Evolutionary conservation across 2,888 invertebrate species (phyloP).

Genomic region (Sclerodermus sp.): DNA sequence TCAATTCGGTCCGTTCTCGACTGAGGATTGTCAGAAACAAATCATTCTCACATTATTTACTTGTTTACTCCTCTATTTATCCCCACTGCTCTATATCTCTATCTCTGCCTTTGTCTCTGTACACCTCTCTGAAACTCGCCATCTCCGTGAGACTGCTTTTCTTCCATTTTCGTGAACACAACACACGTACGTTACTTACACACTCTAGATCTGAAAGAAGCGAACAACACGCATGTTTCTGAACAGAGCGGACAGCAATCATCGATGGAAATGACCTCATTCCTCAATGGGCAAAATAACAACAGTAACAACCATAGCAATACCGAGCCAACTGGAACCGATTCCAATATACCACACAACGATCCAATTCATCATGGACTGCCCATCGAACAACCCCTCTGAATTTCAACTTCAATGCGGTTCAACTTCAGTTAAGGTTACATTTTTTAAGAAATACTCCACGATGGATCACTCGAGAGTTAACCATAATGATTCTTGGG

Average conservation of each 20-base stretch:
- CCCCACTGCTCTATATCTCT: constrained; percentile 20
- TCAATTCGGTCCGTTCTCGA: no score
- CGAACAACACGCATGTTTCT: constrained; percentile 58
- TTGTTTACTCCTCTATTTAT: not conserved
- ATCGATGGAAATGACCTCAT: constrained; percentile 57
- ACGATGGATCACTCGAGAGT: no score
- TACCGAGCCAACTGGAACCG: constrained; percentile 39
- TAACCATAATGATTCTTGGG: no score
- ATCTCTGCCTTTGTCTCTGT: constrained; percentile 23
- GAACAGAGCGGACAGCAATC: constrained; percentile 56
- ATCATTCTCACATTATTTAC: no score
- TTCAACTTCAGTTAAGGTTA: no score
- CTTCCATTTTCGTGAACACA: constrained; percentile 36
- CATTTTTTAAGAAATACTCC: no score
- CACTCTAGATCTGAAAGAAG: constrained; percentile 57
- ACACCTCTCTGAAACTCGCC: no score
- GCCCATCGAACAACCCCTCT: constrained; percentile 42
- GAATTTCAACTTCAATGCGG: no score
- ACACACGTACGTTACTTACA: constrained; percentile 54
- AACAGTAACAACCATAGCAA: constrained; percentile 49
- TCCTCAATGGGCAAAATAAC: constrained; percentile 57
- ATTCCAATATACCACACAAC: constrained; percentile 32
- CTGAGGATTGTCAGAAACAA: no score
- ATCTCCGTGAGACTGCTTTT: constrained; percentile 25
- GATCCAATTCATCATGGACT: constrained; percentile 39